Evolutionary conservation across 1,140 invertebrate species (phyloP).

Genomic region (Aplysia californica): DNA sequence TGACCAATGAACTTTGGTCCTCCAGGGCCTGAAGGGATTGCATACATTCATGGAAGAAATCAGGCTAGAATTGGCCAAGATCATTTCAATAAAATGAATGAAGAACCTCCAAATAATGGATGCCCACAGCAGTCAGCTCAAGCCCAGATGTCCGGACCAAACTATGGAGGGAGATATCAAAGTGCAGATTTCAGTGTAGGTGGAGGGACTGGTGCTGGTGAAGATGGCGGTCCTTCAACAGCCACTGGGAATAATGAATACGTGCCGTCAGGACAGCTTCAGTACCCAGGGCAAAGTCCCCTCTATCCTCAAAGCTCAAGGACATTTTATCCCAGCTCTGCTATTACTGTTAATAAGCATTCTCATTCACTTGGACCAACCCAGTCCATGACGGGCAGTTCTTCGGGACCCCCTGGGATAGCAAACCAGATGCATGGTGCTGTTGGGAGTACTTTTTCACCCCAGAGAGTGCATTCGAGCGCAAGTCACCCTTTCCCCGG

Average conservation of each 20-base stretch:
- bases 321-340: constrained; percentile 7
- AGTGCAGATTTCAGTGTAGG: too few relatives aligned
- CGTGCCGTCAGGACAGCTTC: too few relatives aligned
- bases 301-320: neutral
- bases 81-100: constrained; percentile 18
- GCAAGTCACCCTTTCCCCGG: constrained; percentile 3
- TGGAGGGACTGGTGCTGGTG: too few relatives aligned
- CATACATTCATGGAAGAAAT: too few relatives aligned
- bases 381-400: constrained; percentile 4
- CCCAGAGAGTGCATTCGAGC: neutral
- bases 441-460: neutral
- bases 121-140: neutral
- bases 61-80: too few relatives aligned
- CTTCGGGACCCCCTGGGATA: neutral
- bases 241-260: too few relatives aligned
- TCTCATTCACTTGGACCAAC: neutral
- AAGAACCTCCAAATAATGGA: constrained; percentile 15
- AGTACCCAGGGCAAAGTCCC: constrained; percentile 10
- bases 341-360: neutral
- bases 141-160: constrained; percentile 10
- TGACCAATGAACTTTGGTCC: too few relatives aligned
- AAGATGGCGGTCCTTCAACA: too few relatives aligned
- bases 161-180: neutral
- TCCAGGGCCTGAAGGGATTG: too few relatives aligned
- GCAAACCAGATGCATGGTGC: neutral